Conservation (phyloP, 2,888 invertebrate genomes). For the Nineta flava region DNA sequence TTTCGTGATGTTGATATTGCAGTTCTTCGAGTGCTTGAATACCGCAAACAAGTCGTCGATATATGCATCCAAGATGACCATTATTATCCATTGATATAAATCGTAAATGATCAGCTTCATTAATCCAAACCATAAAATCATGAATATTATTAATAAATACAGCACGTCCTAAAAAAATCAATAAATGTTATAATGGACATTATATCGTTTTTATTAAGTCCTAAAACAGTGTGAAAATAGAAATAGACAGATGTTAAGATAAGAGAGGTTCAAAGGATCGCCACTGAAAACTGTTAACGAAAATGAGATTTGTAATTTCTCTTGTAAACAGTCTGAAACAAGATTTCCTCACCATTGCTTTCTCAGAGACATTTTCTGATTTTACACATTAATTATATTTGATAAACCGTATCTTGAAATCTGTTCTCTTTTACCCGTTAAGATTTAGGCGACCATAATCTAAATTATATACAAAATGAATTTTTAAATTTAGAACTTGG, state of each 20-base stretch:
- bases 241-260: neutral
- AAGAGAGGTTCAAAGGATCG: too few relatives aligned
- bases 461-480: too few relatives aligned
- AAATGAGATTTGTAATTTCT: too few relatives aligned
- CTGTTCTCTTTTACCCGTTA: too few relatives aligned
- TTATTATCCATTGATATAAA: conserved; percentile 96
- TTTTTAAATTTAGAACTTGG: too few relatives aligned
- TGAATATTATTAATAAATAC: conserved; percentile 92
- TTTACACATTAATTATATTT: too few relatives aligned
- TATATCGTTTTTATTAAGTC: neutral
- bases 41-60: conserved; percentile 31
- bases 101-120: conserved; percentile 94
- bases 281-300: too few relatives aligned
- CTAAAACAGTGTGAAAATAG: neutral
- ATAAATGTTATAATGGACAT: neutral
- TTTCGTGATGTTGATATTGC: conserved; percentile 37
- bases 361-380: too few relatives aligned
- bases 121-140: conserved; percentile 93
- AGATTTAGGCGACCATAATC: too few relatives aligned
- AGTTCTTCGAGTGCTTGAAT: conserved; percentile 34
- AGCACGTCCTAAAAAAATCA: conserved; percentile 50
- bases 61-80: conserved; percentile 72
- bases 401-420: too few relatives aligned
- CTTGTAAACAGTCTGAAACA: too few relatives aligned
- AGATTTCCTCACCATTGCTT: too few relatives aligned